Percentiles rank a stretch among this genome's conserved stretches.
Evolutionary conservation across 2,113 vertebrate species (phyloP).

Genomic region (Ceuthmochares aereus): DNA sequence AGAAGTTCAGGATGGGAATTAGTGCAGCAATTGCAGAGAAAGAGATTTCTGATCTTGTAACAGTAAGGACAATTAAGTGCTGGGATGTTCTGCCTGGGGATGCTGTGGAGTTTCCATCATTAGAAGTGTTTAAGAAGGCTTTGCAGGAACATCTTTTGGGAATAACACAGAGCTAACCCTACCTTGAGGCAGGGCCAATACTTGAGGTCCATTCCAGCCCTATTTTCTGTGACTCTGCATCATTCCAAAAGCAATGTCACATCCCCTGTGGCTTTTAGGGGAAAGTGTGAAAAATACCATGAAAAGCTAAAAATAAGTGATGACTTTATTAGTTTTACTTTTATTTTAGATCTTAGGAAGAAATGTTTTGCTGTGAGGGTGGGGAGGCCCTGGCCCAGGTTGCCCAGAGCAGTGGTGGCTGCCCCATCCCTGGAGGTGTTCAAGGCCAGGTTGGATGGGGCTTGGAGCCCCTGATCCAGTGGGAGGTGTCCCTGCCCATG

Average conservation of each 20-base stretch:
- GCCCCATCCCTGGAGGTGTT: too few species aligned
- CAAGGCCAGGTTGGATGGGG: too few species aligned
- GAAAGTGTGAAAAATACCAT: neutral
- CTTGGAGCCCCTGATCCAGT: too few species aligned
- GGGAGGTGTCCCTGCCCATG: too few species aligned
- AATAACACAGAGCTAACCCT: neutral
- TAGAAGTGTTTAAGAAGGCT: neutral
- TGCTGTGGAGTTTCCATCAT: neutral
- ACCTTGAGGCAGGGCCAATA: neutral
- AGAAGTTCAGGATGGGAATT: conserved; percentile 25
- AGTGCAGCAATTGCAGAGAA: neutral
- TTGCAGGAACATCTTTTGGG: neutral
- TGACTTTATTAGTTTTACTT: neutral
- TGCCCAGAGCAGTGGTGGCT: too few species aligned
- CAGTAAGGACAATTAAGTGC: neutral
- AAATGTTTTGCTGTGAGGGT: too few species aligned
- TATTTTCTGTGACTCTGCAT: neutral
- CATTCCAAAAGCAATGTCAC: neutral
- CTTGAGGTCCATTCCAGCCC: neutral
- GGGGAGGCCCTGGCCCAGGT: too few species aligned
- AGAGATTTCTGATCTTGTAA: neutral
- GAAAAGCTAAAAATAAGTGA: neutral
- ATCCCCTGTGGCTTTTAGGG: neutral
- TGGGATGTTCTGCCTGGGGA: neutral
- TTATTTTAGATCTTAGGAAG: too few species aligned